These are phyloP conservation scores for Gobius niger DNA, from an alignment of 2,113 vertebrate species.

Conservation along the genomic window DNA sequence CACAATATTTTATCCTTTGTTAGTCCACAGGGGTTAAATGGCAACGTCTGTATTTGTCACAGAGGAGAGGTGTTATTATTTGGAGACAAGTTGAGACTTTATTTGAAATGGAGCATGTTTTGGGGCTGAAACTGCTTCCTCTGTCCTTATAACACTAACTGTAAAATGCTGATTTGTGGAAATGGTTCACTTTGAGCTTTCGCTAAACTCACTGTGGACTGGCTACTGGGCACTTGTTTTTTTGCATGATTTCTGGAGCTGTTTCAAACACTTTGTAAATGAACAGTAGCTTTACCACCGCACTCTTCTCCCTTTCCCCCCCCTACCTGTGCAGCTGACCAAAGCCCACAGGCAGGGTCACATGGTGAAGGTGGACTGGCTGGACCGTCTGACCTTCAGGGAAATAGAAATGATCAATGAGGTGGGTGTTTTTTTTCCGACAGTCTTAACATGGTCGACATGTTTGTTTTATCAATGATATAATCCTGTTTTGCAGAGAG, in stretches of 20 bases:
- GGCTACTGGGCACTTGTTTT: slow-evolving; percentile 48
- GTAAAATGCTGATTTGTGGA: slow-evolving; percentile 37
- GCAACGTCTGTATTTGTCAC: background rate
- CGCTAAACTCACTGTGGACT: slow-evolving; percentile 32
- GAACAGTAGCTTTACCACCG: background rate
- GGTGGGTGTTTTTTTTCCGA: slow-evolving; percentile 67
- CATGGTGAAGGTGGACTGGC: slow-evolving; percentile 99
- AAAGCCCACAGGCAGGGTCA: slow-evolving; percentile 98
- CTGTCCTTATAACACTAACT: slow-evolving; percentile 37
- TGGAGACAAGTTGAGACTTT: background rate
- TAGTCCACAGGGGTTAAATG: background rate
- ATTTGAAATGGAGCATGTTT: background rate
- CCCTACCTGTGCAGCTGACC: slow-evolving; percentile 84
- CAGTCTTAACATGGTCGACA: too few species aligned
- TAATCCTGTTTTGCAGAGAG: slow-evolving; percentile 79
- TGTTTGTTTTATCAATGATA: background rate
- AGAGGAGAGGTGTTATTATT: background rate
- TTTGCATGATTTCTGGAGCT: slow-evolving; percentile 59
- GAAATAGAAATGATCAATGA: slow-evolving; percentile 99
- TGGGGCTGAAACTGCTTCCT: slow-evolving; percentile 26
- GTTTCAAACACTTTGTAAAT: background rate
- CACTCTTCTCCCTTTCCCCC: background rate
- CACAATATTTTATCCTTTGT: background rate
- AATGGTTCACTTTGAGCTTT: slow-evolving; percentile 44
- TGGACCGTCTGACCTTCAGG: slow-evolving; percentile 96